Evolutionary conservation across 2,797 vertebrate species (phyloP).

Genomic region (Champsocephalus esox): DNA sequence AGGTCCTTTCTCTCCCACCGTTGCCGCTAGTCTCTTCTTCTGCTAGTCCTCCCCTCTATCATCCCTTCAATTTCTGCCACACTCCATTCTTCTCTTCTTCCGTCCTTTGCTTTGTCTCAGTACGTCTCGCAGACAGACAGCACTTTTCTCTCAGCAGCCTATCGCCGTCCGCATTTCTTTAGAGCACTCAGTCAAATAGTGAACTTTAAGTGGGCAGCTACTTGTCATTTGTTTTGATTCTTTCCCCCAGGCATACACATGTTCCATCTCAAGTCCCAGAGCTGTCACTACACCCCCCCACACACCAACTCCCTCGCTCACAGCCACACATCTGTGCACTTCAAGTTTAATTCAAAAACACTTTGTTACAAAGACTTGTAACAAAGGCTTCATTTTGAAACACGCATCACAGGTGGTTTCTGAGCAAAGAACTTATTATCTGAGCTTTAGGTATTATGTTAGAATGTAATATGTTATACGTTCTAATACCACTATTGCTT

Average conservation of each 20-base stretch:
- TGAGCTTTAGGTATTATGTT: slow-evolving; percentile 9
- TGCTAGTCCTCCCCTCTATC: slow-evolving; percentile 55
- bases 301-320: slow-evolving; percentile 48
- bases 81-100: slow-evolving; percentile 66
- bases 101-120: slow-evolving; percentile 64
- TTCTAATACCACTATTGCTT: too few relatives aligned
- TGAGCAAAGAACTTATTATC: background rate
- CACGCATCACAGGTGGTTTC: background rate
- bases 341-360: slow-evolving; percentile 26
- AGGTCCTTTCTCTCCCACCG: slow-evolving; percentile 65
- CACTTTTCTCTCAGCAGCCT: slow-evolving; percentile 60
- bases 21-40: slow-evolving; percentile 33
- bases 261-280: slow-evolving; percentile 49
- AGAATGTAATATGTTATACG: too few relatives aligned
- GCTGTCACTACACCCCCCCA: slow-evolving; percentile 64
- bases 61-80: slow-evolving; percentile 66
- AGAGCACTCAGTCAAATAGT: slow-evolving; percentile 62
- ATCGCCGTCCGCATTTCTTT: slow-evolving; percentile 50
- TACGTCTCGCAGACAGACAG: slow-evolving; percentile 41
- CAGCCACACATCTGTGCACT: slow-evolving; percentile 23
- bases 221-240: slow-evolving; percentile 70
- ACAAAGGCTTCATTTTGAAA: slow-evolving; percentile 23
- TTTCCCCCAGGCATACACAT: slow-evolving; percentile 44
- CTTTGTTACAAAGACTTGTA: slow-evolving; percentile 6
- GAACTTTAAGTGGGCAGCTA: slow-evolving; percentile 69